Percentiles rank a stretch among this genome's conserved stretches.
These are phyloP conservation scores for Phyllotreta cruciferae DNA, from an alignment of 2,888 invertebrate species.

Conservation along the genomic window DNA sequence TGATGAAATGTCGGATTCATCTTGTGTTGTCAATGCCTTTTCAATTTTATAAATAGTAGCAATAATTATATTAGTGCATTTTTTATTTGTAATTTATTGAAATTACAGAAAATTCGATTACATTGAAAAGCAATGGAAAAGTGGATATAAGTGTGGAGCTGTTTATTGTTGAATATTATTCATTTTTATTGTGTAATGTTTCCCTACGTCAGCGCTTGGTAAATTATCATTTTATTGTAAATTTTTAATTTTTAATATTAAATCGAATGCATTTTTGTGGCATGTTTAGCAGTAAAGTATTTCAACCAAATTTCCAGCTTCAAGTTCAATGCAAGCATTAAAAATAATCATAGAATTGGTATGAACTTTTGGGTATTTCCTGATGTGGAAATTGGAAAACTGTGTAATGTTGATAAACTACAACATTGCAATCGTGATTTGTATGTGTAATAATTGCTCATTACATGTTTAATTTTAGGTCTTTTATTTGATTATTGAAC, in stretches of 20 bases:
- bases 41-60: slow-evolving; percentile 24
- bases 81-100: slow-evolving; percentile 2
- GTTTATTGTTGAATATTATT: slow-evolving; percentile 6
- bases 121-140: neutral
- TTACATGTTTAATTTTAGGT: slow-evolving; percentile 24
- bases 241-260: neutral
- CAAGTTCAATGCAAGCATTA: too few relatives aligned
- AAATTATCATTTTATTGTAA: slow-evolving; percentile 31
- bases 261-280: too few relatives aligned
- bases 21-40: slow-evolving; percentile 25
- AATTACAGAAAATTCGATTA: neutral
- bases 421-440: neutral
- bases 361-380: slow-evolving; percentile 3
- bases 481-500: slow-evolving; percentile 30
- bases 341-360: neutral
- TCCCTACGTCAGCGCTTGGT: slow-evolving; percentile 44
- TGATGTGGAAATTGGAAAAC: slow-evolving; percentile 29
- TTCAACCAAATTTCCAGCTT: too few relatives aligned
- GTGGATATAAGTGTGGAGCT: neutral
- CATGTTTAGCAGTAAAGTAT: too few relatives aligned
- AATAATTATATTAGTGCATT: slow-evolving; percentile 14
- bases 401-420: slow-evolving; percentile 1
- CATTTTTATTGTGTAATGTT: slow-evolving; percentile 40
- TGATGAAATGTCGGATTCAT: slow-evolving; percentile 25
- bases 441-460: slow-evolving; percentile 15